These are phyloP conservation scores for Nothobranchius furzeri DNA, from an alignment of 2,113 vertebrate species.

Conservation along the genomic window DNA sequence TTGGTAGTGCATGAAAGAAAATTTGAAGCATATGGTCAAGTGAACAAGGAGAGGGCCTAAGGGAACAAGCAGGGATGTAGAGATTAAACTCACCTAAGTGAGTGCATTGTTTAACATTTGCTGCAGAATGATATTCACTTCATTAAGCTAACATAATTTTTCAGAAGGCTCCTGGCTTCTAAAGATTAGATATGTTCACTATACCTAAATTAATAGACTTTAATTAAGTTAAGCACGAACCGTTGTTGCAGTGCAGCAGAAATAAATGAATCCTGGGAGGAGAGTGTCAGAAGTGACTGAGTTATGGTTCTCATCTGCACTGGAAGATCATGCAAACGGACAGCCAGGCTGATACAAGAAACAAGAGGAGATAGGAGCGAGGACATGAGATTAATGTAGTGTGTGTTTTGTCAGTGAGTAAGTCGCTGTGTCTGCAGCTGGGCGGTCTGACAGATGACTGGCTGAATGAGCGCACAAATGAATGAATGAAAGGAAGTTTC, in stretches of 20 bases:
- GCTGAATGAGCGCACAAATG: conserved; percentile 24
- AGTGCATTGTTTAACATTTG: conserved; percentile 26
- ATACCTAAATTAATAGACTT: background rate
- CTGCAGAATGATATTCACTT: conserved; percentile 2
- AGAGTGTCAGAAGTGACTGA: conserved; percentile 15
- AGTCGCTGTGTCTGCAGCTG: conserved; percentile 22
- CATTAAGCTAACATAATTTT: conserved; percentile 31
- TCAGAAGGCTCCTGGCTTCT: background rate
- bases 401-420: conserved; percentile 35
- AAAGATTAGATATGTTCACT: background rate
- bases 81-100: conserved; percentile 26
- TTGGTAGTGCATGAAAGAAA: conserved; percentile 60
- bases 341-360: conserved; percentile 36
- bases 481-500: conserved; percentile 24
- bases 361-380: conserved; percentile 27
- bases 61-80: conserved; percentile 17
- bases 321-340: conserved; percentile 47
- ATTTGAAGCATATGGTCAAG: conserved; percentile 52
- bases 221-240: background rate
- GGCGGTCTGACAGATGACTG: conserved; percentile 10
- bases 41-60: conserved; percentile 34
- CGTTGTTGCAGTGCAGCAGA: conserved; percentile 4
- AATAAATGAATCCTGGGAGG: conserved; percentile 19
- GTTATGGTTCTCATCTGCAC: conserved; percentile 42
- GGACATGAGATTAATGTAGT: conserved; percentile 36